phyloP scores from a whole-genome alignment of 2,888 invertebrate species.

The Sylvicola cinctus region DNA sequence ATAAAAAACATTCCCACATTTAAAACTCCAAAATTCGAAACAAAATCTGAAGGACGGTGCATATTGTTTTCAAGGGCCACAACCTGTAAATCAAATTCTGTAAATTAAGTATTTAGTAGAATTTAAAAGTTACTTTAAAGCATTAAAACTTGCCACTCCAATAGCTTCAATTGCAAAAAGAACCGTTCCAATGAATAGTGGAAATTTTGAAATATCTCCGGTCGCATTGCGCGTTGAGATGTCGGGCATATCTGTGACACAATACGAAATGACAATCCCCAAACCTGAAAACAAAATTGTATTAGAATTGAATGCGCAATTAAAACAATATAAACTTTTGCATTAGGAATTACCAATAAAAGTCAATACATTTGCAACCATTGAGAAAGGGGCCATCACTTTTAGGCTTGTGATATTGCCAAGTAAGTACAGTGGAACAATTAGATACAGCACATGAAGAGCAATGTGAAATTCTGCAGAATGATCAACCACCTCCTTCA shows the following conservation, averaged over 20 bases:
- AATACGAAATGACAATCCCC: slow-evolving; percentile 63
- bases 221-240: slow-evolving; percentile 42
- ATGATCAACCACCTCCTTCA: slow-evolving; percentile 47
- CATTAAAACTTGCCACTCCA: no score
- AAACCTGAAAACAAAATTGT: slow-evolving; percentile 8
- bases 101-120: no score
- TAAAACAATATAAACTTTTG: background rate
- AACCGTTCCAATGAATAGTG: slow-evolving; percentile 85
- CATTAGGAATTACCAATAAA: slow-evolving; percentile 21
- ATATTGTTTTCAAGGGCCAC: slow-evolving; percentile 83
- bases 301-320: background rate
- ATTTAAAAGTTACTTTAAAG: no score
- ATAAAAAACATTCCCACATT: slow-evolving; percentile 80
- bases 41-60: slow-evolving; percentile 67
- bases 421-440: slow-evolving; percentile 54
- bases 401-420: slow-evolving; percentile 65
- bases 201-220: slow-evolving; percentile 49
- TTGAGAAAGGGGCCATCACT: slow-evolving; percentile 67
- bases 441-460: slow-evolving; percentile 48
- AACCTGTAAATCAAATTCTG: no score
- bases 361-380: slow-evolving; percentile 66
- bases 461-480: no score
- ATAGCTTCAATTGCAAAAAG: slow-evolving; percentile 95
- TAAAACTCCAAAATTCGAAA: slow-evolving; percentile 65
- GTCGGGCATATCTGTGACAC: slow-evolving; percentile 58